A percentile compares a stretch with the other conserved stretches of the same genome.
phyloP scores from a whole-genome alignment of 2,113 vertebrate species.

The Emydocephalus ijimae region DNA sequence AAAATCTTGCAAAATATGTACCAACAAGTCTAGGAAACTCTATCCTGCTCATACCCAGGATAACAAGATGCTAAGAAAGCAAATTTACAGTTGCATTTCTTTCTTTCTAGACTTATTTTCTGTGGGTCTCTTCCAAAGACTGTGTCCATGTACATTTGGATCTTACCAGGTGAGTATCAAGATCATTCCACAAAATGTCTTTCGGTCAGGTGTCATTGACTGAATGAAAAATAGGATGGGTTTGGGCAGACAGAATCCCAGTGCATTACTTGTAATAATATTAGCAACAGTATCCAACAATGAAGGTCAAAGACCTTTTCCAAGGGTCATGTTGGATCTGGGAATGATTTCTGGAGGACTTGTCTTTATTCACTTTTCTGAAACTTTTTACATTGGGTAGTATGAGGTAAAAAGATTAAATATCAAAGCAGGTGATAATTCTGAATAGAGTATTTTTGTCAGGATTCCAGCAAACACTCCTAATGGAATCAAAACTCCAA shows the following conservation, averaged over 20 bases:
- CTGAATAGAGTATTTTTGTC: background rate
- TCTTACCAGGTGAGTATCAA: conserved; percentile 74
- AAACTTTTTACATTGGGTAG: background rate
- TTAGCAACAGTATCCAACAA: background rate
- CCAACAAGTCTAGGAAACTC: background rate
- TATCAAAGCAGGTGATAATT: background rate
- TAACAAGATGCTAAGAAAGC: background rate
- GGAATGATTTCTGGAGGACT: background rate
- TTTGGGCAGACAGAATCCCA: background rate
- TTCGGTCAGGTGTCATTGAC: background rate
- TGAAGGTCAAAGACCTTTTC: background rate
- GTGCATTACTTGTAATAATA: background rate
- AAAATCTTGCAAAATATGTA: background rate
- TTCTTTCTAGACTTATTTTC: conserved; percentile 81
- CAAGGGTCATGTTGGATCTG: background rate
- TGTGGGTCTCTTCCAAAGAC: conserved; percentile 86
- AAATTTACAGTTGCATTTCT: background rate
- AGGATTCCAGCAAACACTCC: too few species aligned
- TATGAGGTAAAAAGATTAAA: background rate
- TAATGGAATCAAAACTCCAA: too few species aligned
- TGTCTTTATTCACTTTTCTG: background rate
- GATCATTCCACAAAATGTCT: background rate
- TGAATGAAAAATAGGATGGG: background rate
- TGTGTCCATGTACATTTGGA: conserved; percentile 82
- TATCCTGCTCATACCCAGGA: background rate